Percentiles rank a stretch among this genome's conserved stretches.
Evolutionary conservation across 1,140 invertebrate species (phyloP).

Genomic region (Drosophila biarmipes): DNA sequence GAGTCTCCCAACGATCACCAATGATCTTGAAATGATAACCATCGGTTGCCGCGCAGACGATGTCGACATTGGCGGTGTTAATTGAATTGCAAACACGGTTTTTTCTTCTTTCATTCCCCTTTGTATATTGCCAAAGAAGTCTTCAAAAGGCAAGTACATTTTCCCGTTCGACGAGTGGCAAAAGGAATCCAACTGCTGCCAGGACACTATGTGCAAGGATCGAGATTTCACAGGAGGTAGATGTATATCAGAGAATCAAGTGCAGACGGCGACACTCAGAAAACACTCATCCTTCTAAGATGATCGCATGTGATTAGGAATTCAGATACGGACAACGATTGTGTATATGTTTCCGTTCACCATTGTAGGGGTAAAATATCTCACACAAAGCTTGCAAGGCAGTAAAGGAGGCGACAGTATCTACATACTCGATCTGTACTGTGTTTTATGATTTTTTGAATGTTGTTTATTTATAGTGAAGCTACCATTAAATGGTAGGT

Average conservation of each 20-base stretch:
- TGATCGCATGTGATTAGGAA: too few species aligned
- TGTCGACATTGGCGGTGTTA: slow-evolving; percentile 69
- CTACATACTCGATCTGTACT: too few species aligned
- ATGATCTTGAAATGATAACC: slow-evolving; percentile 70
- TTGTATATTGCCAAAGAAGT: slow-evolving; percentile 37
- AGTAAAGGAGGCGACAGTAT: too few species aligned
- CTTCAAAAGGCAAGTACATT: slow-evolving; percentile 47
- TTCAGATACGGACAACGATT: neutral
- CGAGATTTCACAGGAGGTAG: neutral
- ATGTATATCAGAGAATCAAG: neutral
- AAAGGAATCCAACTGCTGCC: slow-evolving; percentile 27
- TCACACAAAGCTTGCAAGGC: too few species aligned
- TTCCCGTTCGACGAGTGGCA: slow-evolving; percentile 23
- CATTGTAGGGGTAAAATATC: too few species aligned
- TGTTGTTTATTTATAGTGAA: too few species aligned
- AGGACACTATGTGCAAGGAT: slow-evolving; percentile 17
- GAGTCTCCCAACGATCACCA: slow-evolving; percentile 32
- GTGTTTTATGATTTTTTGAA: too few species aligned
- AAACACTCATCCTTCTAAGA: too few species aligned
- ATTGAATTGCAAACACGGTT: slow-evolving; percentile 77
- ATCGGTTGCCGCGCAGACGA: slow-evolving; percentile 7
- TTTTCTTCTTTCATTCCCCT: slow-evolving; percentile 7
- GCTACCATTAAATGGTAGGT: too few species aligned
- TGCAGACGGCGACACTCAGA: neutral
- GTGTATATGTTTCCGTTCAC: neutral